phyloP scores from a whole-genome alignment of 2,888 invertebrate genomes.

The Drosophila pseudotakahashii region DNA sequence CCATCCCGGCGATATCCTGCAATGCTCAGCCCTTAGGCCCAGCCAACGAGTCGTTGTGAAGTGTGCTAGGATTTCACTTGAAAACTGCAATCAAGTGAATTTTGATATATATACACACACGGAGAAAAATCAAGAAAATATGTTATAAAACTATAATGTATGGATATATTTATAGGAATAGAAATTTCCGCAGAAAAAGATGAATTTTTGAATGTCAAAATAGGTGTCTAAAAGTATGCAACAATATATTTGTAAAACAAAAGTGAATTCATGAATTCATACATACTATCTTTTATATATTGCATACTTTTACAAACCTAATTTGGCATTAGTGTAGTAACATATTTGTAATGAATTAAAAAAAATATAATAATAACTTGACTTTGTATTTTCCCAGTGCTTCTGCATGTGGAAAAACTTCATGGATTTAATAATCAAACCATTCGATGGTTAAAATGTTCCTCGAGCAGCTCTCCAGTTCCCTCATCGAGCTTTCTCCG shows the following conservation, averaged over 20 bases:
- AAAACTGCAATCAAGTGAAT: slow-evolving; percentile 82
- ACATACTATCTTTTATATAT: too few relatives aligned
- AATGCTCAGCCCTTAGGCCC: slow-evolving; percentile 68
- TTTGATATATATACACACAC: slow-evolving; percentile 69
- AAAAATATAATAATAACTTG: too few relatives aligned
- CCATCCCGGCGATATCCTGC: slow-evolving; percentile 25
- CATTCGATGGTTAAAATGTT: slow-evolving; percentile 76
- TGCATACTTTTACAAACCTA: too few relatives aligned
- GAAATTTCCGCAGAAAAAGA: too few relatives aligned
- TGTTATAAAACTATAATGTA: neutral
- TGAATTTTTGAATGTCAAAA: too few relatives aligned
- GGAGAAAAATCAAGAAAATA: neutral
- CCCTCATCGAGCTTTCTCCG: slow-evolving; percentile 41
- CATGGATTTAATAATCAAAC: slow-evolving; percentile 81
- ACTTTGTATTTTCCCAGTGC: too few relatives aligned
- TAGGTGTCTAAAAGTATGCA: too few relatives aligned
- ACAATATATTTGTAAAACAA: too few relatives aligned
- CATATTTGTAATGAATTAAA: too few relatives aligned
- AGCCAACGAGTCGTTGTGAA: slow-evolving; percentile 71
- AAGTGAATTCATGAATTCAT: too few relatives aligned
- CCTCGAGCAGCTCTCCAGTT: slow-evolving; percentile 52
- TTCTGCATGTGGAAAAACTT: slow-evolving; percentile 70
- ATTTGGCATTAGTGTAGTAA: too few relatives aligned
- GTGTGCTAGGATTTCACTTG: slow-evolving; percentile 82
- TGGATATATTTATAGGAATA: too few relatives aligned